Conservation (phyloP, 2,888 invertebrate species). For the Cheilosia urbana region DNA sequence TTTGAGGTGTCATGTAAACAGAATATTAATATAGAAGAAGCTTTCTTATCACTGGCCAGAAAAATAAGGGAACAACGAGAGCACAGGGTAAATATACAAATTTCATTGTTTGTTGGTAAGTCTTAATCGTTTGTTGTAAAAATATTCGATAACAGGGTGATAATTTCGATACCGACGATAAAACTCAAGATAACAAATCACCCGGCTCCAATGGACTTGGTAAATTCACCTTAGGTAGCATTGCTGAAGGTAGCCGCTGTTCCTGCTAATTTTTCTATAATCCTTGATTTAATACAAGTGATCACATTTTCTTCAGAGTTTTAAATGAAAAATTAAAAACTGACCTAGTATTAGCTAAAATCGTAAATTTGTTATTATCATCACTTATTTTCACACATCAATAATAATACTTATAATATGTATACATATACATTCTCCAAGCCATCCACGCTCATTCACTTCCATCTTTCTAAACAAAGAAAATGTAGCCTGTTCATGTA, state of each 20-base stretch:
- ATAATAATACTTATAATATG: slow-evolving; percentile 14
- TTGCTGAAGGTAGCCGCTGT: slow-evolving; percentile 83
- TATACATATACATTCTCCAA: slow-evolving; percentile 21
- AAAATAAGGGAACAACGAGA: slow-evolving; percentile 93
- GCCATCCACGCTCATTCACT: slow-evolving; percentile 15
- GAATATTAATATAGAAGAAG: slow-evolving; percentile 93
- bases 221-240: slow-evolving; percentile 83
- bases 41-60: slow-evolving; percentile 91
- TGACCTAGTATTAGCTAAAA: slow-evolving; percentile 57
- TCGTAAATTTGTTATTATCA: slow-evolving; percentile 57
- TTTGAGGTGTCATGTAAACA: slow-evolving; percentile 95
- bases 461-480: slow-evolving; percentile 24
- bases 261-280: slow-evolving; percentile 81
- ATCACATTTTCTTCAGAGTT: slow-evolving; percentile 51
- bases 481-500: not conserved
- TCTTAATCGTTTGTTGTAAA: not conserved
- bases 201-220: slow-evolving; percentile 83
- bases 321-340: slow-evolving; percentile 47
- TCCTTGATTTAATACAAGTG: slow-evolving; percentile 38
- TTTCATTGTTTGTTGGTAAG: not conserved
- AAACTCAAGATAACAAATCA: slow-evolving; percentile 83
- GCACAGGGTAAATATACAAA: slow-evolving; percentile 86
- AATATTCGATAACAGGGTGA: slow-evolving; percentile 81
- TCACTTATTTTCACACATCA: slow-evolving; percentile 41
- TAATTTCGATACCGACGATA: slow-evolving; percentile 84